These are phyloP conservation scores for Ranitomeya imitator DNA, from an alignment of 2,113 vertebrate genomes.

Conservation along the genomic window DNA sequence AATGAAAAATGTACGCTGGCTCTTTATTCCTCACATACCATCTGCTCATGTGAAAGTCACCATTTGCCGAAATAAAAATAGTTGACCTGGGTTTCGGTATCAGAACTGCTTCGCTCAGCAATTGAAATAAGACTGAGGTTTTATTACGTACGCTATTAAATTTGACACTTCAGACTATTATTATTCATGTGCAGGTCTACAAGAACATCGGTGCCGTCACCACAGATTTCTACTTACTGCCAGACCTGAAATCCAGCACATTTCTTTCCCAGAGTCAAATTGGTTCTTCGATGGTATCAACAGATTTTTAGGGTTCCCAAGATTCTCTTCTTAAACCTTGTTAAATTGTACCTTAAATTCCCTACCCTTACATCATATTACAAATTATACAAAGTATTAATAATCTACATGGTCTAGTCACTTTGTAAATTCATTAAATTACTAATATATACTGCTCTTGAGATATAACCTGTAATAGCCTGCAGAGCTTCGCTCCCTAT, in stretches of 20 bases:
- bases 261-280: not conserved
- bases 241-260: not conserved
- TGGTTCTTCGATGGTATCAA: not conserved
- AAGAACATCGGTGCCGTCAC: constrained; percentile 7
- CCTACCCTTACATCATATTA: not conserved
- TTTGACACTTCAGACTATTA: constrained; percentile 29
- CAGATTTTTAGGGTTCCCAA: too few species aligned
- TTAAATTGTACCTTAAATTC: too few species aligned
- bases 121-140: constrained; percentile 30
- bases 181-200: constrained; percentile 23
- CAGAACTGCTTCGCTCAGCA: constrained; percentile 5
- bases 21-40: constrained; percentile 5
- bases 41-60: constrained; percentile 35
- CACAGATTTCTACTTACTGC: not conserved
- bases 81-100: constrained; percentile 43
- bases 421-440: not conserved
- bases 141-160: constrained; percentile 19
- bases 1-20: constrained; percentile 19
- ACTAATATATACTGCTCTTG: too few species aligned
- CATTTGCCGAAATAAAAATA: constrained; percentile 46
- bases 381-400: not conserved
- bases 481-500: too few species aligned
- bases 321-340: too few species aligned
- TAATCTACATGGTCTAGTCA: not conserved
- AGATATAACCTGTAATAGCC: too few species aligned